phyloP scores from a whole-genome alignment of 2,888 invertebrate genomes.

The Scotopteryx bipunctaria region DNA sequence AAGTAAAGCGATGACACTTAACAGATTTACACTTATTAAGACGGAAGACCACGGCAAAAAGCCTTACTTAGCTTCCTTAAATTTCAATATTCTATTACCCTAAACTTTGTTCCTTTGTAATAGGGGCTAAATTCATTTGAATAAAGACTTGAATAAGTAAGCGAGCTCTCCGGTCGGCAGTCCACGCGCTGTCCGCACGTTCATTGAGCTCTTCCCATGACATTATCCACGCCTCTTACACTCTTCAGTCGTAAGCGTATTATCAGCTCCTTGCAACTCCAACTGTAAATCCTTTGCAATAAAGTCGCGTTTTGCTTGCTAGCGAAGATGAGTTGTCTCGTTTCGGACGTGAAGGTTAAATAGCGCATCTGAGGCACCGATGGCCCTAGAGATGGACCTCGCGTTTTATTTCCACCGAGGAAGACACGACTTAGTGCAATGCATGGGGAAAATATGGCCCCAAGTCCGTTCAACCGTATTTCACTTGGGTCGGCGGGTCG shows the following conservation, averaged over 20 bases:
- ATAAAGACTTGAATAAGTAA: slow-evolving; percentile 53
- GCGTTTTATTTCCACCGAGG: slow-evolving; percentile 82
- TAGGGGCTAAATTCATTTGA: slow-evolving; percentile 55
- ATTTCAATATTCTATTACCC: slow-evolving; percentile 37
- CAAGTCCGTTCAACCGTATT: slow-evolving; percentile 80
- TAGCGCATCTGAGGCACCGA: slow-evolving; percentile 80
- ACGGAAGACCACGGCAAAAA: slow-evolving; percentile 51
- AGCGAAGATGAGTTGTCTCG: slow-evolving; percentile 35
- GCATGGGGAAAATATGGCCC: slow-evolving; percentile 80
- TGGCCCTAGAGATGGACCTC: slow-evolving; percentile 82
- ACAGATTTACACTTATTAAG: slow-evolving; percentile 68
- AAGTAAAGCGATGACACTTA: slow-evolving; percentile 51
- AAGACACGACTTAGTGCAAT: slow-evolving; percentile 81
- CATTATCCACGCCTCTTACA: slow-evolving; percentile 66
- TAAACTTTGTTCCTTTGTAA: slow-evolving; percentile 41
- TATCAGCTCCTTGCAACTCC: slow-evolving; percentile 22
- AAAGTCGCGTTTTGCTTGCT: slow-evolving; percentile 30
- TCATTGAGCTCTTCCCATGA: slow-evolving; percentile 83
- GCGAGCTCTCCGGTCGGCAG: slow-evolving; percentile 70
- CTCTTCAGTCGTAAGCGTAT: slow-evolving; percentile 46
- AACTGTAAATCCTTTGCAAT: background rate
- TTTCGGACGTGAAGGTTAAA: slow-evolving; percentile 52
- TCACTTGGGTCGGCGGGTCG: slow-evolving; percentile 76
- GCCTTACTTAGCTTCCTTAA: slow-evolving; percentile 39
- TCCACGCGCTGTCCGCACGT: slow-evolving; percentile 80